A percentile compares a stretch with the other conserved stretches of the same genome.
Conservation (phyloP, 2,888 invertebrate species). For the Acrobasis consociella region DNA sequence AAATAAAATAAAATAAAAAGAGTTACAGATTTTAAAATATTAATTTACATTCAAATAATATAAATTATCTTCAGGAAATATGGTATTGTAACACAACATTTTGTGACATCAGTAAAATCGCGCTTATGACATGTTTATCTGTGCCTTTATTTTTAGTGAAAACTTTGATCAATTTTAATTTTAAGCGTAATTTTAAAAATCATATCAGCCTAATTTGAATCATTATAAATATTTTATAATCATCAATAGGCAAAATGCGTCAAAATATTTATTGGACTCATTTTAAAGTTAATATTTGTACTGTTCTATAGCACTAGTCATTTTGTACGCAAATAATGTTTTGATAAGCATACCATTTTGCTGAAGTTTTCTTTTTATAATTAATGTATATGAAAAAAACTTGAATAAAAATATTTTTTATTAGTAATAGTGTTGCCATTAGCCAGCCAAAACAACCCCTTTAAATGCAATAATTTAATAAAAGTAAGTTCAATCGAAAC, state of each 20-base stretch:
- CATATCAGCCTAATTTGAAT: constrained; percentile 23
- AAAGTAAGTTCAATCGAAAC: not conserved
- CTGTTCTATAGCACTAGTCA: constrained; percentile 12
- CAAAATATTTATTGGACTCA: not conserved
- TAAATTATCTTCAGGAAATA: too few relatives aligned
- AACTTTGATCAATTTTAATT: constrained; percentile 14
- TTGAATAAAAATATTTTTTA: too few relatives aligned
- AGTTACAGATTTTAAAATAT: too few relatives aligned
- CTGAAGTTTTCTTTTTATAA: not conserved
- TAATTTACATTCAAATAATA: too few relatives aligned
- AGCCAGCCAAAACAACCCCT: too few relatives aligned
- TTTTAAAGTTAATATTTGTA: constrained; percentile 8
- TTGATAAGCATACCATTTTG: constrained; percentile 4
- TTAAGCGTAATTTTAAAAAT: constrained; percentile 16
- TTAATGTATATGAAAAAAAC: not conserved
- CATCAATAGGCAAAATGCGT: not conserved
- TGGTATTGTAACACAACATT: not conserved
- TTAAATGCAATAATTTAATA: not conserved
- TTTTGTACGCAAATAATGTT: constrained; percentile 10
- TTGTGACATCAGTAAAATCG: constrained; percentile 3
- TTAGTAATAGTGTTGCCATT: too few relatives aligned
- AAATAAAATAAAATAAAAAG: too few relatives aligned
- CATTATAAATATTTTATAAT: constrained; percentile 1
- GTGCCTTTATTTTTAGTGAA: constrained; percentile 12
- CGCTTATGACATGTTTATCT: constrained; percentile 17